A percentile compares a stretch with the other conserved stretches of the same genome.
Conservation (phyloP, 2,888 invertebrate species). For the Leucophora obtusa region DNA sequence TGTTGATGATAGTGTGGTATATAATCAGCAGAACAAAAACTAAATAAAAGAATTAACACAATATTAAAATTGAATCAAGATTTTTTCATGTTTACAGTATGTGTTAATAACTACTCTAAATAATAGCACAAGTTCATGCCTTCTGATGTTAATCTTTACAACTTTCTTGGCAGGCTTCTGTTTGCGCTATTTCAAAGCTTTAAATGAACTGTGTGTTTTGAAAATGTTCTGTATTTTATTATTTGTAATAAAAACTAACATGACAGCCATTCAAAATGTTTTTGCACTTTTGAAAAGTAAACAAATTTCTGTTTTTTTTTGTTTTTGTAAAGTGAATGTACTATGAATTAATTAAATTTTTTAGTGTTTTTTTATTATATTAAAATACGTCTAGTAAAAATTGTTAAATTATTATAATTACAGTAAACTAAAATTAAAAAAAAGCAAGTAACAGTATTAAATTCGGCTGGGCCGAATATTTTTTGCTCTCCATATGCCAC, state of each 20-base stretch:
- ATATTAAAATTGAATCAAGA: neutral
- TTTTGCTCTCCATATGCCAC: no score
- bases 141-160: conserved; percentile 33
- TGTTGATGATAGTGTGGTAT: conserved; percentile 65
- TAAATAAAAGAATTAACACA: conserved; percentile 15
- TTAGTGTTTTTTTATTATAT: neutral
- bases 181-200: conserved; percentile 4
- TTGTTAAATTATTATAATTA: neutral
- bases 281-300: neutral
- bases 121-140: conserved; percentile 33
- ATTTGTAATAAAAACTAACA: neutral
- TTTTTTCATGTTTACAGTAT: neutral
- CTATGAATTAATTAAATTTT: neutral
- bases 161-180: conserved; percentile 23
- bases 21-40: conserved; percentile 58
- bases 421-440: no score
- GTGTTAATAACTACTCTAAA: conserved; percentile 20
- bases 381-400: neutral
- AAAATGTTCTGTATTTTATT: conserved; percentile 5
- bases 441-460: no score
- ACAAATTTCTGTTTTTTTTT: neutral
- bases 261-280: neutral
- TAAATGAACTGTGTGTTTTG: neutral
- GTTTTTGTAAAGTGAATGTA: neutral
- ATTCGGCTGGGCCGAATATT: no score